A percentile compares a stretch with the other conserved stretches of the same genome.
phyloP scores from a whole-genome alignment of 2,113 vertebrate species.

The Apteryx mantelli region DNA sequence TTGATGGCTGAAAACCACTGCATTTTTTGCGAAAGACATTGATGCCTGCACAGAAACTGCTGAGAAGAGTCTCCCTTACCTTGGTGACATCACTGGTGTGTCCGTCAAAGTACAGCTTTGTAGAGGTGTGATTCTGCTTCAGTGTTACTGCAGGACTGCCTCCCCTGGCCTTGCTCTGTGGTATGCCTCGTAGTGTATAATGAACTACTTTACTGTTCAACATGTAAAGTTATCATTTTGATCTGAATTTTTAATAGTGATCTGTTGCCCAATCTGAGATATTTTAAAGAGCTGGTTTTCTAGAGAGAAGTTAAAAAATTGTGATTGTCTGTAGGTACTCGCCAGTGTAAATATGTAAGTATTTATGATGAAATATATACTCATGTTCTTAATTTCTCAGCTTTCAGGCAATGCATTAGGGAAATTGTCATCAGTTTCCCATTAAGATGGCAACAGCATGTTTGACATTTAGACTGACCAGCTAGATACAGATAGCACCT shows the following conservation, averaged over 20 bases:
- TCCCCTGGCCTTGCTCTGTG: neutral
- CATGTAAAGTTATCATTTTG: neutral
- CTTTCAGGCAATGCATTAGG: neutral
- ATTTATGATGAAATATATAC: neutral
- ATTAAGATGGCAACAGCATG: neutral
- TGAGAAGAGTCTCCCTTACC: neutral
- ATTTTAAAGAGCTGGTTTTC: neutral
- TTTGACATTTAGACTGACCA: neutral
- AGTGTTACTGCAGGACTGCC: neutral
- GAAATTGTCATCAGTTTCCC: neutral
- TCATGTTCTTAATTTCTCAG: neutral
- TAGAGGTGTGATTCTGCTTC: neutral
- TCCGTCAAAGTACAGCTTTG: neutral
- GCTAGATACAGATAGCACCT: neutral
- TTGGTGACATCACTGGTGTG: neutral
- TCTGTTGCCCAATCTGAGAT: neutral
- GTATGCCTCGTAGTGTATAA: accelerated
- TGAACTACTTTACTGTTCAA: neutral
- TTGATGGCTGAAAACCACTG: neutral
- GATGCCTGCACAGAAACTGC: neutral
- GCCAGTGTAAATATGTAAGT: neutral
- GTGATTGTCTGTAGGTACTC: neutral
- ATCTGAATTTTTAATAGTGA: neutral
- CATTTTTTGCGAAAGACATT: neutral
- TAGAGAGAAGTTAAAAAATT: neutral